Evolutionary conservation across 2,113 vertebrate species (phyloP).

Genomic region (Ptyas mucosa): DNA sequence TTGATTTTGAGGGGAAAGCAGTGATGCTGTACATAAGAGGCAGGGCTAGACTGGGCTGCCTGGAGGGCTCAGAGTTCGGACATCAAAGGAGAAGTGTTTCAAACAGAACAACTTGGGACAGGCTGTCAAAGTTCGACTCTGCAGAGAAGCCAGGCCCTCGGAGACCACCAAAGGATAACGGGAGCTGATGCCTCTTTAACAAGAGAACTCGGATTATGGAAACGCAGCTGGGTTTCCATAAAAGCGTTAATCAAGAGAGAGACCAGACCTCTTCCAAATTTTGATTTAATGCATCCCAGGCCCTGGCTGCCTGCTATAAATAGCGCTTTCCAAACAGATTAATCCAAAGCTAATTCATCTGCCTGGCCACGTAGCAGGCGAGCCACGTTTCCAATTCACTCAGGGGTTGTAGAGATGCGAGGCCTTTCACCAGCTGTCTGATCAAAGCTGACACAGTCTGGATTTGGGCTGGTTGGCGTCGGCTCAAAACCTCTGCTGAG

Average conservation of each 20-base stretch:
- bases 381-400: neutral
- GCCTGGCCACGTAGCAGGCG: conserved; percentile 3
- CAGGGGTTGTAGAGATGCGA: neutral
- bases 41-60: neutral
- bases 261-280: neutral
- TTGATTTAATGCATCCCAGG: neutral
- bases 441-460: fast-evolving
- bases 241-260: neutral
- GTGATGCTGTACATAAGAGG: neutral
- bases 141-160: neutral
- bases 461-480: neutral
- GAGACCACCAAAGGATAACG: neutral
- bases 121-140: neutral
- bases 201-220: neutral
- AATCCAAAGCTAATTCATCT: neutral
- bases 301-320: conserved; percentile 16
- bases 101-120: neutral
- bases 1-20: neutral
- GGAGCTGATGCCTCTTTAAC: neutral
- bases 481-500: fast-evolving
- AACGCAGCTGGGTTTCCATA: neutral
- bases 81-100: neutral
- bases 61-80: neutral
- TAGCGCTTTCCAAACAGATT: conserved; percentile 15
- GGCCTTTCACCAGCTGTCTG: fast-evolving